Conservation (phyloP, 2,113 vertebrate genomes). For the Ardeotis arabs region DNA sequence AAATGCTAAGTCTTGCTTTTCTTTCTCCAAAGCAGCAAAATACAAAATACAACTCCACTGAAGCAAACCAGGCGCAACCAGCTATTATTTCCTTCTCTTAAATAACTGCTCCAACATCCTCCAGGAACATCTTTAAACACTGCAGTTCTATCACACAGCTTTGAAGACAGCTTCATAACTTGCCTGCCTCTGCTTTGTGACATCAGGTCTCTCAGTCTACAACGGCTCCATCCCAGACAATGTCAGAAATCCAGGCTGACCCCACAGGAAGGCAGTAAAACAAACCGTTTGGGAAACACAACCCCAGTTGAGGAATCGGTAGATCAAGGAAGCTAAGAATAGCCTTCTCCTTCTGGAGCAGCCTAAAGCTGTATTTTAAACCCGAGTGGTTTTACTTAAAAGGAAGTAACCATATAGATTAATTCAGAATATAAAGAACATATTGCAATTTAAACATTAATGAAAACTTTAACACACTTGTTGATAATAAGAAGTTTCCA, state of each 20-base stretch:
- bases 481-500: background rate
- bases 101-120: background rate
- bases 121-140: background rate
- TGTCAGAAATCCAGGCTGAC: background rate
- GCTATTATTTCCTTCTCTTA: background rate
- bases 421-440: background rate
- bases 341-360: background rate
- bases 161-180: background rate
- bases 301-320: background rate
- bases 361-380: background rate
- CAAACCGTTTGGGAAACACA: background rate
- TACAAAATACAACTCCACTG: background rate
- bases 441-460: background rate
- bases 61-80: background rate
- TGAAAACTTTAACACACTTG: background rate
- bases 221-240: background rate
- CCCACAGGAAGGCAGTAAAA: background rate
- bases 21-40: background rate
- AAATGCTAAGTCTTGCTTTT: background rate
- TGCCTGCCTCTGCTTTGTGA: background rate
- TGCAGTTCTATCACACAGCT: background rate
- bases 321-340: background rate
- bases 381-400: background rate
- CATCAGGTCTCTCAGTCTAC: background rate
- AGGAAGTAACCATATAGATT: background rate